Percentiles rank a stretch among this genome's conserved stretches.
Evolutionary conservation across 1,140 invertebrate genomes (phyloP).

Genomic region (Drepana arcuata): DNA sequence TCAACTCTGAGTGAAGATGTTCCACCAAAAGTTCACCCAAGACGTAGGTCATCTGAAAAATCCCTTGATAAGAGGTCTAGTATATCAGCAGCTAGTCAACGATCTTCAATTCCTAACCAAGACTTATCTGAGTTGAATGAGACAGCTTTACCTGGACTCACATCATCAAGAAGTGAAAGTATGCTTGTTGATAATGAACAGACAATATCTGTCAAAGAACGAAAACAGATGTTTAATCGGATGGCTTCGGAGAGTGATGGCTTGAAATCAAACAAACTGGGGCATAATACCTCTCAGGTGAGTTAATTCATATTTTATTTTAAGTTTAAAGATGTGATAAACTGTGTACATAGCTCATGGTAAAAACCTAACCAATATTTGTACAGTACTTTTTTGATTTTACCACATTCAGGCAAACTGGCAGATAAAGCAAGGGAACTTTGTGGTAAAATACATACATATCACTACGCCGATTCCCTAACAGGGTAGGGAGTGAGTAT

Average conservation of each 20-base stretch:
- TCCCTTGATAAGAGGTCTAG: conserved; percentile 34
- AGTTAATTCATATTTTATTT: too few relatives aligned
- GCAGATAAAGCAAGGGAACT: too few relatives aligned
- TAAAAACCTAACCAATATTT: too few relatives aligned
- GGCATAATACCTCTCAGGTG: too few relatives aligned
- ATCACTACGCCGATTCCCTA: too few relatives aligned
- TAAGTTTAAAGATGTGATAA: too few relatives aligned
- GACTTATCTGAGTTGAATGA: conserved; percentile 20
- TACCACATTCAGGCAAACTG: too few relatives aligned
- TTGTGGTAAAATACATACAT: too few relatives aligned
- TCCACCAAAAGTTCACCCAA: conserved; percentile 50
- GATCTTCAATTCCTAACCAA: conserved; percentile 29
- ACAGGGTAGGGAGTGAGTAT: too few relatives aligned
- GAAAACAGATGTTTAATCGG: conserved; percentile 92
- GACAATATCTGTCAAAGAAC: conserved; percentile 90
- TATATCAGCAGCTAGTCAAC: conserved; percentile 13
- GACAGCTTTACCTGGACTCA: conserved; percentile 19
- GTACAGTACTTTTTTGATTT: too few relatives aligned
- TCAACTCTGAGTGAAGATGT: conserved; percentile 29
- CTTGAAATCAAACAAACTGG: conserved; percentile 44
- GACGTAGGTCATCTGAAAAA: conserved; percentile 46
- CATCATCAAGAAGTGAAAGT: conserved; percentile 48
- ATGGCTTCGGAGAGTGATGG: conserved; percentile 87
- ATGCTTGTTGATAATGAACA: conserved; percentile 63
- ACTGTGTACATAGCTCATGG: too few relatives aligned